Base-by-base conservation (phyloP, 1,140 invertebrate genomes). In the Xylocopa sonorina region DNA sequence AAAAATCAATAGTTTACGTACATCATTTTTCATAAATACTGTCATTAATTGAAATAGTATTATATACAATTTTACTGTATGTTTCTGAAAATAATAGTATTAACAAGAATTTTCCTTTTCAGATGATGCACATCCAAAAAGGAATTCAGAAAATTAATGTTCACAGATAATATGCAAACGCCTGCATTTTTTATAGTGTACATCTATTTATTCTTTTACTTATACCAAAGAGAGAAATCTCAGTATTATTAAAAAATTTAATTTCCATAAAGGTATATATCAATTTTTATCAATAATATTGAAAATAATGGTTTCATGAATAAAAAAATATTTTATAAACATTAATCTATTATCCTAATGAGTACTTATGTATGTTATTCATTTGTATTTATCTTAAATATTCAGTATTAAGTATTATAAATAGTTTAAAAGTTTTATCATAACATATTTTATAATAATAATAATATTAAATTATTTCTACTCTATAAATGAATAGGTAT, bases 101-200 rank as follows among this genome's bases (percentile, higher is more conserved):
- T 32, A 46, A 32, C 18, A 16, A 41, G 6, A 3, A 21, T 41
- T 71, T 41, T 60, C 21, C 24, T 18, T 71, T 78, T 71, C 21
- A 71, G 66, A 78, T 71, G 10, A 71, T 77, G 53, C 9, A 50
- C 18, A 41, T 43, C 34, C 43, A 48, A n/a, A 38, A 57, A 69
- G 27, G 32, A 50, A 58, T 68, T 27, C 41, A 48, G 27, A 21
- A 57, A 24, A 60, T 51, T 48, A 3, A 78, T n/a, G 2, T 58
- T 41, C 2, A 78, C 24, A 77, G 75, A 69, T 77, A 78, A 78
- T 78, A 60, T 5, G 38, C 48, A 18, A 48, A 77, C 21, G 3
- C 50, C 21, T 38, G 6, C 3, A 50, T 48, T 60, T 50, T 58
- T 16, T 21, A n/a, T n/a, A 69, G 3, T 69, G 1, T 16, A 50